These are phyloP conservation scores for Ochropleura plecta DNA, from an alignment of 2,888 invertebrate genomes.

Conservation along the genomic window DNA sequence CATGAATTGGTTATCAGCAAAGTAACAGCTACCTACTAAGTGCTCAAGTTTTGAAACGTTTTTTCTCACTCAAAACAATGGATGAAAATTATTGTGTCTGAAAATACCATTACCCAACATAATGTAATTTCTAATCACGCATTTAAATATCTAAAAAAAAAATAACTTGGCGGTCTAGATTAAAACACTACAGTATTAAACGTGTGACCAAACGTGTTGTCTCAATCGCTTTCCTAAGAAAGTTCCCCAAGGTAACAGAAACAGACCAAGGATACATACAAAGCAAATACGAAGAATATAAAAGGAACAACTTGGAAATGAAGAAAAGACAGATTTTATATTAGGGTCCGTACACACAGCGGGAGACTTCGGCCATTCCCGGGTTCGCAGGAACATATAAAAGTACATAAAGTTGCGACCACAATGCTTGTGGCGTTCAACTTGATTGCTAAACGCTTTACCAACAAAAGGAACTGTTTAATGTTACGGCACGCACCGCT, in stretches of 20 bases:
- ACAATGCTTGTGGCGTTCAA: slow-evolving; percentile 77
- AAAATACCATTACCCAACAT: neutral
- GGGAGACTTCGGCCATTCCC: slow-evolving; percentile 43
- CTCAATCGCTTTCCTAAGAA: neutral
- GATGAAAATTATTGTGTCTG: neutral
- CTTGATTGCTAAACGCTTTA: slow-evolving; percentile 82
- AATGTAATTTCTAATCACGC: neutral
- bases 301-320: slow-evolving; percentile 17
- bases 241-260: slow-evolving; percentile 17
- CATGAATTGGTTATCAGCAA: slow-evolving; percentile 38
- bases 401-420: slow-evolving; percentile 75
- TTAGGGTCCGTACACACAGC: slow-evolving; percentile 51
- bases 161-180: neutral
- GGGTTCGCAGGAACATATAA: slow-evolving; percentile 64
- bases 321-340: slow-evolving; percentile 43
- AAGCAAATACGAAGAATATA: slow-evolving; percentile 33
- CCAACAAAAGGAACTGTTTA: slow-evolving; percentile 87
- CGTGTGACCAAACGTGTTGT: neutral
- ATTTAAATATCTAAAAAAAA: neutral
- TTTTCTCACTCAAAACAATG: neutral
- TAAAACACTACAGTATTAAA: slow-evolving; percentile 14
- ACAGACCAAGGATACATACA: slow-evolving; percentile 14
- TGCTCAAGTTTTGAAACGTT: neutral
- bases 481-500: slow-evolving; percentile 86
- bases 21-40: neutral